Evolutionary conservation across 2,797 vertebrate species (phyloP), one percentile per base, ranked within the genome.

Genomic region (Chiloscyllium punctatum): DNA sequence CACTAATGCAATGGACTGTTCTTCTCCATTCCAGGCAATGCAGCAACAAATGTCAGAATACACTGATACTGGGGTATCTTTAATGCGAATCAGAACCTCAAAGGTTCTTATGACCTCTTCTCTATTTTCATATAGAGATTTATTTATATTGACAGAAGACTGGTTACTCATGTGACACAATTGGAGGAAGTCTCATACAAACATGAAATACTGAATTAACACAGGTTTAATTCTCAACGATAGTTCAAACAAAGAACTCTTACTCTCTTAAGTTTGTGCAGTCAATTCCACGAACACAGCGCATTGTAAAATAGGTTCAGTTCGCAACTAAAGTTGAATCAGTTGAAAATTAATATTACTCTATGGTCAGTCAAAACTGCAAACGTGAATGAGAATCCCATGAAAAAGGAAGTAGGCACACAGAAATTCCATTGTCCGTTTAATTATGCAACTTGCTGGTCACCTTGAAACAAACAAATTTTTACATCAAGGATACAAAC

Each of bases 1-100:
- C 37, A 8, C 33, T 62, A 21, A 51, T 25, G n/a, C 42, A n/a
- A 42, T 9, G 16, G n/a, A 68, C 90, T 42, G 3, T 68, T 37
- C 62, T 69, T 92, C n/a, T 92, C 62, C 90, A 42, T 92, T n/a
- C 42, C 66, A 69, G 42, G n/a, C 33, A 69, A n/a, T 9, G 37
- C 90, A 69, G 66, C 66, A 92, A 92, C 66, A 69, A 92, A 68
- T 42, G n/a, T 69, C 90, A 42, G 90, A 92, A 23, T 62, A 62
- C 57, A 13, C 9, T 62, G 57, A 62, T 62, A 62, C 57, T 62
- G 57, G 57, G 11, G 57, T 62, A 62, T 62, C 57, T 62, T 62
- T 62, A 62, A 62, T 62, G 57, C 11, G 57, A 62, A 11, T 62
- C 57, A 62, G 57, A 62, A 62, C 57, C 57, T 62, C 57, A 62